Evolutionary conservation across 2,113 vertebrate genomes (phyloP), one percentile per base, ranked within the genome.

Genomic region (Callithrix jacchus): DNA sequence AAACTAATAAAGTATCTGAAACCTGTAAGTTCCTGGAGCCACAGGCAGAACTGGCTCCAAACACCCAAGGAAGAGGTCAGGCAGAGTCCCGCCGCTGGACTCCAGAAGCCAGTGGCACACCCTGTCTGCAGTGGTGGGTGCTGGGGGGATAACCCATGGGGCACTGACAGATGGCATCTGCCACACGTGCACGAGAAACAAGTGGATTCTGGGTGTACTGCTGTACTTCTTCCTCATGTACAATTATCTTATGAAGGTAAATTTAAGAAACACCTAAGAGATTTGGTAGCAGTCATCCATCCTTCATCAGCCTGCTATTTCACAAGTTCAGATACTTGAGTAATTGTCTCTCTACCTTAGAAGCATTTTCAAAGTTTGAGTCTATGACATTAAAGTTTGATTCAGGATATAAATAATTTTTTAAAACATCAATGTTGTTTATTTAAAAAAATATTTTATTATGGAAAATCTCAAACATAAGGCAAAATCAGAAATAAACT

Each of bases 391-490:
- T 64, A 35, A 58, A 52, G 35, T 87, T 25, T 11, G 42, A 92
- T 35, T 88, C 64, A 73, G 52, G 40, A 73, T 45, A 27, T 17
- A 73, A 85, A 73, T 86, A 54, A 87, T 84, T 40, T 80, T 83
- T 79, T 66, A 3, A 64, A 84, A 74, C 52, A 56, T 86, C n/a
- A 70, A 32, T 68, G 21, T 17, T 71, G 35, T 61, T 77, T 71
- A 49, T 61, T 77, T 47, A 1, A 0, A 81, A 86, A 89, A 71
- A 8, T 9, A 17, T 77, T 85, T 80, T 93, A 83, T 40, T 77
- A 83, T 32, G 8, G 27, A 58, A 97, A 95, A 88, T 84, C 58
- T 79, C 77, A 93, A 87, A 76, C 32, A 84, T 54, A 64, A 61
- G 2, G 64, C 8, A 93, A 91, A 83, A 91, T 77, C 20, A 79